Base-by-base conservation (phyloP, 2,888 invertebrate species). In the Lysandra bellargus region DNA sequence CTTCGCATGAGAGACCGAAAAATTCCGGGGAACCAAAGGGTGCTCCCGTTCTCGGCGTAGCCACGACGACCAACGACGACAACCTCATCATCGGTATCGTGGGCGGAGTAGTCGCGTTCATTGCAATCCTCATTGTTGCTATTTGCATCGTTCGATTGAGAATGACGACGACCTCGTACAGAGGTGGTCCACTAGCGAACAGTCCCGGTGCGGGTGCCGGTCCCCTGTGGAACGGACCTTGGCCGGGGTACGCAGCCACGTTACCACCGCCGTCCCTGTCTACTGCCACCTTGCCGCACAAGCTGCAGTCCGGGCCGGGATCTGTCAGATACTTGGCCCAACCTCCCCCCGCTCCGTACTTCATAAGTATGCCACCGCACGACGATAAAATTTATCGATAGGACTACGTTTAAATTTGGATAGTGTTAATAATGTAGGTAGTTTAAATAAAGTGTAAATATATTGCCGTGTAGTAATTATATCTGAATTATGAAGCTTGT, bases 11-110 rank as follows among this genome's bases (percentile, higher is more conserved):
- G 61, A 95, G 96, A 80, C 93, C 96, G 40, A 90, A 95, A 84
- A 93, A 95, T 84, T 88, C 95, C 5, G 95, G 94, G 37, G 96
- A 95, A 76, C 95, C 95, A 79, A 96, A 96, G 89, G 95, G 95
- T 74, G 95, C 95, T 17, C 95, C 93, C 49, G 94, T 95, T 2
- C 88, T 95, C 2, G 95, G 95, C 2, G 95, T 95, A 80, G 95
- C 95, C 9, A 92, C 96, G 0, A 95, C 97, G 14, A 97, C 96
- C 79, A 98, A 98, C 85, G 98, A 98, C 85, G 98, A 98, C 84
- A 98, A 98, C 4, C 94, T 98, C n/a, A 98, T 98, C 78, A 98
- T 98, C 81, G 98, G 98, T n/a, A 98, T 98, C 83, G 98, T 98
- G 0, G 98, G 98, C 0, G 98, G 98, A 1, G 98, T 98, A 0